Evolutionary conservation across 2,113 vertebrate species (phyloP), one percentile per base, ranked within the genome.

Genomic region (Labrus mixtus): DNA sequence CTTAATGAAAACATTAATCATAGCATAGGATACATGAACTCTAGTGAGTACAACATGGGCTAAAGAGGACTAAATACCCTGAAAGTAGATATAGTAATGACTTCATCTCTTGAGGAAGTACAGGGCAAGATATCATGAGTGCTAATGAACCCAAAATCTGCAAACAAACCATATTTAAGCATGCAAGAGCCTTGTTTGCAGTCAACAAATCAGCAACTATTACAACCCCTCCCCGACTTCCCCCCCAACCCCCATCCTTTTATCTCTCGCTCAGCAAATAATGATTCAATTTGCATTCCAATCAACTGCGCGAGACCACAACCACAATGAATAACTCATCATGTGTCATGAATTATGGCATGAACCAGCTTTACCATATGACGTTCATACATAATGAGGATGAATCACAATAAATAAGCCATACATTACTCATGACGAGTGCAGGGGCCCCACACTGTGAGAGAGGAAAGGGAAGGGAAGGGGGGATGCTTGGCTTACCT

Each of bases 381-480:
- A 79, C 12, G 50, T 62, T 75, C 51, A 68, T 64, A 46, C 68
- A 79, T 75, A 85, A 83, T 86, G n/a, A 81, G 81, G 60, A 33
- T n/a, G 72, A 79, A 79, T 62, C 70, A 62, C 15, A 8, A 63
- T 84, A 73, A 91, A 83, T 61, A 79, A 91, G 68, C 81, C 83
- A 90, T 91, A 92, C 85, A 62, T 89, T 92, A 90, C 89, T 87
- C 86, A 73, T 79, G 79, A 83, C 55, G 54, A 67, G 29, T 68
- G 76, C 76, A 71, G 68, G 60, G 78, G 10, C 36, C 23, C 39
- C 23, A 65, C 17, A 75, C 76, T 63, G 74, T 58, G 46, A 48
- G 29, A 36, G 53, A 46, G 33, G 39, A 41, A 41, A 41, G 11
- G 39, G 11, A 60, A 55, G 23, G 29, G 36, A 13, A 15, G 23